Evolutionary conservation across 2,888 invertebrate genomes (phyloP).

Genomic region (Notodonta dromedarius): DNA sequence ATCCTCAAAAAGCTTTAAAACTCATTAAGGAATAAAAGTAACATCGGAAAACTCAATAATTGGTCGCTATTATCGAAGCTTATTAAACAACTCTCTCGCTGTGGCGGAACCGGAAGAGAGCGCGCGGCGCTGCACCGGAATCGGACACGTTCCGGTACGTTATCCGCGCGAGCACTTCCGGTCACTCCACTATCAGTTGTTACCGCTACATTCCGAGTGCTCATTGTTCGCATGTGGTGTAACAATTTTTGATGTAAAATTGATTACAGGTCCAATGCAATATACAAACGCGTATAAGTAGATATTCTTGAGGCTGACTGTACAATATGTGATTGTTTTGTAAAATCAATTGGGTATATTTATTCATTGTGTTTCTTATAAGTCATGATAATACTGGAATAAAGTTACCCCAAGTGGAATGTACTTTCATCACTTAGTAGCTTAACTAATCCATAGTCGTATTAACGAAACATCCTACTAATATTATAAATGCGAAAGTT

Average conservation of each 20-base stretch:
- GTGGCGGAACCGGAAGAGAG: constrained; percentile 51
- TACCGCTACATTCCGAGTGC: constrained; percentile 24
- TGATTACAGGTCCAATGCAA: too few species aligned
- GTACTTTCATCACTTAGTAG: too few species aligned
- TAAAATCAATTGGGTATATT: too few species aligned
- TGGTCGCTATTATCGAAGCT: constrained; percentile 42
- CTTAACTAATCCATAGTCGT: too few species aligned
- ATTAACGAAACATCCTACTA: too few species aligned
- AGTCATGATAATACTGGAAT: too few species aligned
- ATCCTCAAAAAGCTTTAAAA: background rate
- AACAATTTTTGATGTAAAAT: constrained; percentile 18
- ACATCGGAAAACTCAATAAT: constrained; percentile 36
- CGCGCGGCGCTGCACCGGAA: constrained; percentile 48
- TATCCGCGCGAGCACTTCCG: constrained; percentile 67
- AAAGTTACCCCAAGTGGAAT: too few species aligned
- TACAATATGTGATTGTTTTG: background rate
- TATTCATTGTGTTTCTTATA: too few species aligned
- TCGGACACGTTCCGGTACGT: constrained; percentile 72
- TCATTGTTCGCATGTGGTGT: constrained; percentile 31
- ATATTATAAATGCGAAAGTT: too few species aligned
- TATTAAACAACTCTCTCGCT: constrained; percentile 49
- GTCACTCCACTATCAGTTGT: constrained; percentile 44
- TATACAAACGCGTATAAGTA: too few species aligned
- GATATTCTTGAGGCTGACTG: background rate
- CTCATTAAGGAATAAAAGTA: constrained; percentile 10